Evolutionary conservation across 2,113 vertebrate genomes (phyloP), one percentile per base, ranked within the genome.

Genomic region (Garra rufa): DNA sequence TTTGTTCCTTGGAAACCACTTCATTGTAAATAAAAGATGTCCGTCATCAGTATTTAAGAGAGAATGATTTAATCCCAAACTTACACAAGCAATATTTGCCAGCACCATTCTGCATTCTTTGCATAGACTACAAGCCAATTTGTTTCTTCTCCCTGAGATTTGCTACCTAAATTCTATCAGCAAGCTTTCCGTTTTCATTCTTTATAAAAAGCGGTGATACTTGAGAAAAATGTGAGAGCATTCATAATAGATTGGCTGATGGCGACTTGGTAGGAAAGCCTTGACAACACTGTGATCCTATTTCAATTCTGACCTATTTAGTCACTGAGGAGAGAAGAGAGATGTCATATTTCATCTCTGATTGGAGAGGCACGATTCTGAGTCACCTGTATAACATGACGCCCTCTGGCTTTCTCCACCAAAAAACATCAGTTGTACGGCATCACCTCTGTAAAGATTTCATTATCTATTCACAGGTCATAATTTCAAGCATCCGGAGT

Each of bases 231-330:
- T 76, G 6, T 17, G 19, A 76, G 50, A 76, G 50, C 75, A 57
- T 57, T 76, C 9, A 1, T 41, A 76, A 57, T 44, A 43, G 9
- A 41, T 69, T 69, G 65, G 9, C 38, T 41, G 65, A 41, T 69
- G 17, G 8, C 17, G 44, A 44, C 69, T 14, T 71, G 38, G 41
- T 14, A 8, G 38, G n/a, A 44, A 71, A 21, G 5, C 38, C 67
- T 70, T n/a, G 41, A n/a, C 10, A 43, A n/a, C 3, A n/a, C 21
- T n/a, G 52, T 55, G 21, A n/a, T 55, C 38, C 69, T 57, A 50
- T 77, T 76, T 85, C 38, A n/a, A 59, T 78, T 70, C 13, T 88
- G 74, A 90, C 69, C 84, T 65, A 81, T 84, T 89, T 86, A 89
- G 82, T 81, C 67, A 57, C 75, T 44, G 15, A 71, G n/a, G 43